Base-by-base conservation (phyloP, 2,797 vertebrate species). In the Epinephelus awoara region DNA sequence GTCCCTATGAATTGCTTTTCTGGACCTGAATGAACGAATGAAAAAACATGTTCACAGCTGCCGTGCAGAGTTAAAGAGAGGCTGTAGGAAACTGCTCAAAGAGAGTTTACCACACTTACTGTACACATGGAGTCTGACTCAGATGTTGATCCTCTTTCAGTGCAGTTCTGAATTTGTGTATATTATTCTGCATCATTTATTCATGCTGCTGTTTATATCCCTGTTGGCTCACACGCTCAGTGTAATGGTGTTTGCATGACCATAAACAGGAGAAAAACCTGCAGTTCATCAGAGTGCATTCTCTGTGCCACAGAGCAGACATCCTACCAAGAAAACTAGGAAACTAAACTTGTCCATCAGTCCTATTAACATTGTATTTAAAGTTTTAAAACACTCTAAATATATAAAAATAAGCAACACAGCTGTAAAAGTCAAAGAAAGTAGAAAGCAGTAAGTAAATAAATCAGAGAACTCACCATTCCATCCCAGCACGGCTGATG, bases 401-500 rank as follows among this genome's bases (percentile, higher is more conserved):
- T n/a, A 4, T 50, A n/a, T 27, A n/a, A 50, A 51, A 34, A 5
- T 23, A 63, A 38, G 1, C 25, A 40, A 19, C 9, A 38, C 6
- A 55, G 38, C 19, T 66, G 34, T 23, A 21, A 63, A 77, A 66
- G 46, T 75, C 27, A 67, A 46, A 54, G 9, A 59, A 72, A 72
- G 13, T 0, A 64, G 14, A 62, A 19, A 17, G n/a, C n/a, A 83
- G 25, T 0, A 56, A 62, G 14, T 27, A 47, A 75, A n/a, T 29
- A 27, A 44, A 49, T 67, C 15, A 44, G 52, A 40, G n/a, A 50
- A 95, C 98, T 93, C 96, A 99, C 98, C 98, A 99, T 96, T 99
- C 96, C 15, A 97, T 86, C 77, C 98, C 98, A 0, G 96, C 97
- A 59, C 96, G 96, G 94, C 95, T 98, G 94, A 98, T 97, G 88